These are phyloP conservation scores for Beaufortia kweichowensis DNA, from an alignment of 2,113 vertebrate genomes.

Conservation along the genomic window DNA sequence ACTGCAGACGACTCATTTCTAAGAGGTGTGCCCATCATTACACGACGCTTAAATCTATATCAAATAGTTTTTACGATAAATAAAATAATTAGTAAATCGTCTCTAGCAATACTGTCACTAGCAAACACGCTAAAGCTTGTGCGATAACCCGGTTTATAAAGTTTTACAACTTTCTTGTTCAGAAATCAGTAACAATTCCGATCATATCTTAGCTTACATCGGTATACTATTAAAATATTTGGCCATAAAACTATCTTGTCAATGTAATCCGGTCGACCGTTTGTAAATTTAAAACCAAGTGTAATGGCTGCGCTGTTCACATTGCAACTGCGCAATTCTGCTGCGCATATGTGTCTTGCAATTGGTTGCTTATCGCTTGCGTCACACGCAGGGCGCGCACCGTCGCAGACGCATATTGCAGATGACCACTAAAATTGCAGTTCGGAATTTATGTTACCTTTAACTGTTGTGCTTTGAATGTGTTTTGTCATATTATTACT, in stretches of 20 bases:
- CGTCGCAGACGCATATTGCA: constrained; percentile 54
- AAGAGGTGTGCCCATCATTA: constrained; percentile 44
- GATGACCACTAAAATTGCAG: constrained; percentile 1
- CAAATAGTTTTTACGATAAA: not conserved
- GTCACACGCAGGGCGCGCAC: constrained; percentile 63
- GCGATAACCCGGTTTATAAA: not conserved
- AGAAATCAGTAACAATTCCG: not conserved
- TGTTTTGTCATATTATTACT: too few species aligned
- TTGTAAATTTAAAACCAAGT: constrained; percentile 41
- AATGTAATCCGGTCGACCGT: not conserved
- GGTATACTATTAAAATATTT: not conserved
- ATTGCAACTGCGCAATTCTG: constrained; percentile 73
- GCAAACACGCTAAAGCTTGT: not conserved
- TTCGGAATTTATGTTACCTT: too few species aligned
- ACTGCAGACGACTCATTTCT: constrained; percentile 42
- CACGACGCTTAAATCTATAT: not conserved
- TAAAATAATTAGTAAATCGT: not conserved
- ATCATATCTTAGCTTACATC: not conserved
- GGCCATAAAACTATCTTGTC: not conserved
- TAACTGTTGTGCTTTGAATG: too few species aligned
- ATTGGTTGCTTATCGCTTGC: constrained; percentile 67
- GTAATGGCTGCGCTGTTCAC: constrained; percentile 73
- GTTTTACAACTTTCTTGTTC: constrained; percentile 6
- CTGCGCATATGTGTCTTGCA: constrained; percentile 68
- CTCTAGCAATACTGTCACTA: not conserved